A percentile compares a stretch with the other conserved stretches of the same genome.
Evolutionary conservation across 2,113 vertebrate species (phyloP).

Genomic region (Pelvicachromis taeniatus): DNA sequence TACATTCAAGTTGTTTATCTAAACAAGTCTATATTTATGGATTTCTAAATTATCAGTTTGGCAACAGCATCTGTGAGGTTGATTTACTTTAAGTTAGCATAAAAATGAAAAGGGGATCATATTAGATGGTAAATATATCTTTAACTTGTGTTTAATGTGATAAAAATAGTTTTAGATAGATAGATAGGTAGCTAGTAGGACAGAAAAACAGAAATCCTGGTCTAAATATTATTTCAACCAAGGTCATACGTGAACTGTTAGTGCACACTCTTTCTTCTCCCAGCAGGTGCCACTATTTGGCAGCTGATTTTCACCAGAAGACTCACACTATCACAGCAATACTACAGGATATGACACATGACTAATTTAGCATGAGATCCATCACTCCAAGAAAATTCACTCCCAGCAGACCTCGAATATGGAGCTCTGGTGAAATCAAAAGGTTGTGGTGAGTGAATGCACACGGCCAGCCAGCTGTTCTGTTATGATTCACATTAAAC

Average conservation of each 20-base stretch:
- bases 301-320: neutral
- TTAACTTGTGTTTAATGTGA: neutral
- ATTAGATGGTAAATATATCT: neutral
- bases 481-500: conserved; percentile 24
- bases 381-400: conserved; percentile 22
- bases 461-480: neutral
- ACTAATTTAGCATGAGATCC: conserved; percentile 18
- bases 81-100: neutral
- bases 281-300: conserved; percentile 55
- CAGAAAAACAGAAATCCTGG: neutral
- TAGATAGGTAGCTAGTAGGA: too few relatives aligned
- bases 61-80: neutral
- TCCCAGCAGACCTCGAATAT: neutral
- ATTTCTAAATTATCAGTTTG: neutral
- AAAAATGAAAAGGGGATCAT: neutral
- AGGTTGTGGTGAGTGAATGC: conserved; percentile 23
- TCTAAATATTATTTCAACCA: neutral
- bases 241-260: neutral
- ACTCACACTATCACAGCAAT: neutral
- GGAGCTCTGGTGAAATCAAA: conserved; percentile 29
- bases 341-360: neutral
- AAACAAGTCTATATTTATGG: neutral
- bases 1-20: neutral
- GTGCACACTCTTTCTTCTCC: neutral
- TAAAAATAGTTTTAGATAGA: neutral